Conservation (phyloP, 53 echinoderm and acorn worm genomes). For the Pentamera pediparva region DNA sequence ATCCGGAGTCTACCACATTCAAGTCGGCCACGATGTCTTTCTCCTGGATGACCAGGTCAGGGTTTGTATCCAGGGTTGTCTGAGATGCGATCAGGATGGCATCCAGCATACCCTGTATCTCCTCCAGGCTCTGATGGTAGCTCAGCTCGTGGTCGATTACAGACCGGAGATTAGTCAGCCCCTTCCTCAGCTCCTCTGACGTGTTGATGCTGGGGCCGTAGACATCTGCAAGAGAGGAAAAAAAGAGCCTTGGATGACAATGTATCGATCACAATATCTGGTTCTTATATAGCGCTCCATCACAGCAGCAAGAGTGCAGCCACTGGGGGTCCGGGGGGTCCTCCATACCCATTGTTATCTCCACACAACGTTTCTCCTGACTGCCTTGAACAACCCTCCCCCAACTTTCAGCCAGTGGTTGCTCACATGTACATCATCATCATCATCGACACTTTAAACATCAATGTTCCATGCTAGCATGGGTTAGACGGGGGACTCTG, state of each 20-base stretch:
- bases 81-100: conserved; percentile 73
- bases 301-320: too few species aligned
- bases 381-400: too few species aligned
- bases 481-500: too few species aligned
- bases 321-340: too few species aligned
- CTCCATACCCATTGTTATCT: too few species aligned
- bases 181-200: conserved; percentile 55
- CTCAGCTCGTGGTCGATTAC: conserved; percentile 69
- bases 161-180: conserved; percentile 49
- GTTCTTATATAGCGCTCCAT: too few species aligned
- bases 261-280: too few species aligned
- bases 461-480: too few species aligned
- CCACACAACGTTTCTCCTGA: too few species aligned
- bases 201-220: conserved; percentile 71
- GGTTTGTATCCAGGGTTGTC: conserved; percentile 5
- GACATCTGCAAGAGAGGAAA: conserved; percentile 57
- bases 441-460: too few species aligned
- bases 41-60: background rate
- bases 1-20: background rate
- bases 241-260: too few species aligned
- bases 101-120: conserved; percentile 90
- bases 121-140: conserved; percentile 69
- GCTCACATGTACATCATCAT: too few species aligned
- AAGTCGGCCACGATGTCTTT: background rate
- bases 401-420: background rate